phyloP scores from a whole-genome alignment of 2,888 invertebrate species.

The Corythucha ciliata region DNA sequence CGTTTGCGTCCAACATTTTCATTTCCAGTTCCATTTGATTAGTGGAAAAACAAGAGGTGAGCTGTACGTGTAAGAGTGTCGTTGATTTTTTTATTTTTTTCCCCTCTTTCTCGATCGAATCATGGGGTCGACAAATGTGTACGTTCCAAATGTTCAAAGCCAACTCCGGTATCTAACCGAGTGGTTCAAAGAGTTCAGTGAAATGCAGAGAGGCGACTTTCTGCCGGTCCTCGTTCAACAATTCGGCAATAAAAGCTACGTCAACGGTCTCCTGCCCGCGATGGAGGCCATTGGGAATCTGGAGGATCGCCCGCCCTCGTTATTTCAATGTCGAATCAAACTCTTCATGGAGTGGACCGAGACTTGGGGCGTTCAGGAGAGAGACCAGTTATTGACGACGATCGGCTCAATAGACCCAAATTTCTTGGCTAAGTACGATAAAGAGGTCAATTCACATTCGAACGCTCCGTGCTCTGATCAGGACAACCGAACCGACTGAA shows the following conservation, averaged over 20 bases:
- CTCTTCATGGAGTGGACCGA: constrained; percentile 75
- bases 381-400: constrained; percentile 57
- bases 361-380: constrained; percentile 65
- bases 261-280: constrained; percentile 63
- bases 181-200: constrained; percentile 86
- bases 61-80: too few relatives aligned
- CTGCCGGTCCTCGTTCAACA: constrained; percentile 62
- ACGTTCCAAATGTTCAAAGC: constrained; percentile 50
- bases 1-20: too few relatives aligned
- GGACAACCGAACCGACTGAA: constrained; percentile 4
- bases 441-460: constrained; percentile 29
- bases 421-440: constrained; percentile 56
- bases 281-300: constrained; percentile 58
- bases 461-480: constrained; percentile 4
- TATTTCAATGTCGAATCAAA: constrained; percentile 77
- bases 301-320: constrained; percentile 59
- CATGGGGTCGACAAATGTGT: constrained; percentile 34
- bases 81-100: neutral
- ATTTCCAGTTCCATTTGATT: too few relatives aligned
- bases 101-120: too few relatives aligned
- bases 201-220: constrained; percentile 76
- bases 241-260: constrained; percentile 51
- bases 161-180: constrained; percentile 72
- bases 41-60: too few relatives aligned
- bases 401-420: constrained; percentile 61